A percentile compares a stretch with the other conserved stretches of the same genome.
Conservation (phyloP, 35 echinoderm and acorn worm genomes). For the Eucidaris tribuloides region DNA sequence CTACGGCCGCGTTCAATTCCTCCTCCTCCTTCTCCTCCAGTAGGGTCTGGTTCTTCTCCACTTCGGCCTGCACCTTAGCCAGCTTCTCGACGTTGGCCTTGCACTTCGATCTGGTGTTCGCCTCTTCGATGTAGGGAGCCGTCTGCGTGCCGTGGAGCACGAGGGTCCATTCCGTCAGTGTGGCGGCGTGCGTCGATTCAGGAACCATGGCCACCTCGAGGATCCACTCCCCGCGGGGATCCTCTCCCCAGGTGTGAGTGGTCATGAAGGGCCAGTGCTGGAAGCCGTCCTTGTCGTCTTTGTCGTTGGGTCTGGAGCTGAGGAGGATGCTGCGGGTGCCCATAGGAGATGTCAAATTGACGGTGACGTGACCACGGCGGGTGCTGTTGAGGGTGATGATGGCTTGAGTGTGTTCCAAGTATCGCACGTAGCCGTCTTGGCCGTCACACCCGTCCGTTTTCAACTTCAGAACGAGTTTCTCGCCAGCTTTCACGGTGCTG, state of each 20-base stretch:
- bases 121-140: constrained; percentile 88
- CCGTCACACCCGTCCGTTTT: constrained; percentile 88
- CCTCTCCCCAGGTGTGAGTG: constrained; percentile 94
- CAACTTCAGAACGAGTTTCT: constrained; percentile 60
- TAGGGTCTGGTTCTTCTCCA: background rate
- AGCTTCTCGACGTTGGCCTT: constrained; percentile 31
- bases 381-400: constrained; percentile 90
- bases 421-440: constrained; percentile 76
- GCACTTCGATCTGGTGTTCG: constrained; percentile 58
- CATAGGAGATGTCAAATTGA: constrained; percentile 92
- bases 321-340: constrained; percentile 86
- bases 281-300: constrained; percentile 87
- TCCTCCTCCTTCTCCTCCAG: background rate
- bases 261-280: constrained; percentile 99
- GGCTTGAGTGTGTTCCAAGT: constrained; percentile 93
- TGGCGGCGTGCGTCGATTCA: constrained; percentile 46
- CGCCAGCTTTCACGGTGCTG: constrained; percentile 44
- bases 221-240: constrained; percentile 88
- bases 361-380: constrained; percentile 84
- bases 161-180: constrained; percentile 84
- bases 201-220: constrained; percentile 83
- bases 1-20: background rate
- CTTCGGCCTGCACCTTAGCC: constrained; percentile 34
- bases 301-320: constrained; percentile 68
- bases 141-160: constrained; percentile 88